A percentile compares a stretch with the other conserved stretches of the same genome.
phyloP scores from a whole-genome alignment of 2,113 vertebrate genomes.

The Orcinus orca region DNA sequence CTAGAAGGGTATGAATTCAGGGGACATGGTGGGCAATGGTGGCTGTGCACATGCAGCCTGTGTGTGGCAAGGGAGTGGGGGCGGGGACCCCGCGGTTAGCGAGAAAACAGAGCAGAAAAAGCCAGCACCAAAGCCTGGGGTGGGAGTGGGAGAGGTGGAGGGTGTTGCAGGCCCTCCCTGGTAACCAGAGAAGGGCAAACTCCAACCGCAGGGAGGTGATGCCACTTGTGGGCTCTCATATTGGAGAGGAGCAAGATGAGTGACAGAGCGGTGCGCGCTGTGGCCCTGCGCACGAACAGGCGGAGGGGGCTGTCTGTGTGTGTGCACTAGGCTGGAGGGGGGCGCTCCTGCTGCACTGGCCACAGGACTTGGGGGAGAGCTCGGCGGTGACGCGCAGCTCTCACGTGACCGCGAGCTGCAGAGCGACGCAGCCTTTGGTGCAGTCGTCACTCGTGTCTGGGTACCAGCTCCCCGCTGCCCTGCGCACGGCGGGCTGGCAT shows the following conservation, averaged over 20 bases:
- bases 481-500: not conserved
- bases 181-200: slow-evolving; percentile 16
- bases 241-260: not conserved
- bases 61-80: too few relatives aligned
- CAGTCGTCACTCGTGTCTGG: slow-evolving; percentile 47
- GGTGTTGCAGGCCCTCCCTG: not conserved
- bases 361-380: not conserved
- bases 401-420: slow-evolving; percentile 66
- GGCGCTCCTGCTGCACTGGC: not conserved
- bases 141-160: not conserved
- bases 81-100: not conserved
- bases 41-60: not conserved
- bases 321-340: not conserved
- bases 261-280: not conserved
- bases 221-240: slow-evolving; percentile 34
- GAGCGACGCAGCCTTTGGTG: slow-evolving; percentile 11
- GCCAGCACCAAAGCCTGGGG: not conserved
- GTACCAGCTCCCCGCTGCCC: not conserved
- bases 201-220: not conserved
- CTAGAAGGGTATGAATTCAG: not conserved
- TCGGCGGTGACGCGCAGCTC: slow-evolving; percentile 2
- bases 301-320: not conserved
- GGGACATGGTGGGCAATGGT: not conserved
- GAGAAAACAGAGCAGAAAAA: not conserved
- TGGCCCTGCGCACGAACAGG: too few relatives aligned